Conservation (phyloP, 2,888 invertebrate species). For the Herminia tarsipennalis region DNA sequence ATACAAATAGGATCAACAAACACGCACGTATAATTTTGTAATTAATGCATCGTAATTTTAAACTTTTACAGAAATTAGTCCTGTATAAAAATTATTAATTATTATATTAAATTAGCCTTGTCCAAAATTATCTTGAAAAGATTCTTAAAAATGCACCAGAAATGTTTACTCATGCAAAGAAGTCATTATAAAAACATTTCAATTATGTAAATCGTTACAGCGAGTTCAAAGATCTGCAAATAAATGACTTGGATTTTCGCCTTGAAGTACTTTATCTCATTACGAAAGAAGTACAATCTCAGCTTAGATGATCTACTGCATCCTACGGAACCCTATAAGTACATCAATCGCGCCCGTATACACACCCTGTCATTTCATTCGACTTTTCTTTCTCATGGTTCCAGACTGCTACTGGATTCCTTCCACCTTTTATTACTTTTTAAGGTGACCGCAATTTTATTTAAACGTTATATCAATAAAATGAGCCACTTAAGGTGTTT, state of each 20-base stretch:
- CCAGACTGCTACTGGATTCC: constrained; percentile 80
- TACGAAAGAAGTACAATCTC: constrained; percentile 12
- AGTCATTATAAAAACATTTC: no score
- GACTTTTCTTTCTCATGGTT: constrained; percentile 80
- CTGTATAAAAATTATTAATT: no score
- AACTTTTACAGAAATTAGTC: no score
- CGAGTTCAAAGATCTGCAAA: background rate
- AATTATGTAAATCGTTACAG: no score
- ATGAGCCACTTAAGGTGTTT: constrained; percentile 53
- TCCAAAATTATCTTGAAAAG: no score
- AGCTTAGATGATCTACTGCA: constrained; percentile 4
- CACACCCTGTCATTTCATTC: constrained; percentile 65
- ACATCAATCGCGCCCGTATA: constrained; percentile 41
- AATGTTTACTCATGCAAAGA: no score
- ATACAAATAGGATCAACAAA: no score
- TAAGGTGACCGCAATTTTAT: constrained; percentile 73
- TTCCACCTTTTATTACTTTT: constrained; percentile 67
- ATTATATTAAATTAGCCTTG: no score
- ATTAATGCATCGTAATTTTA: no score
- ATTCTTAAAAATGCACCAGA: no score
- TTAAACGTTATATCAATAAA: constrained; percentile 75
- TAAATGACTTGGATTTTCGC: constrained; percentile 5
- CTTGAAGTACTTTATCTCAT: constrained; percentile 15
- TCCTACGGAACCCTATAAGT: constrained; percentile 60
- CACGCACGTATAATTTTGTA: no score